Conservation (phyloP, 2,113 vertebrate genomes). For the Scatophagus argus region DNA sequence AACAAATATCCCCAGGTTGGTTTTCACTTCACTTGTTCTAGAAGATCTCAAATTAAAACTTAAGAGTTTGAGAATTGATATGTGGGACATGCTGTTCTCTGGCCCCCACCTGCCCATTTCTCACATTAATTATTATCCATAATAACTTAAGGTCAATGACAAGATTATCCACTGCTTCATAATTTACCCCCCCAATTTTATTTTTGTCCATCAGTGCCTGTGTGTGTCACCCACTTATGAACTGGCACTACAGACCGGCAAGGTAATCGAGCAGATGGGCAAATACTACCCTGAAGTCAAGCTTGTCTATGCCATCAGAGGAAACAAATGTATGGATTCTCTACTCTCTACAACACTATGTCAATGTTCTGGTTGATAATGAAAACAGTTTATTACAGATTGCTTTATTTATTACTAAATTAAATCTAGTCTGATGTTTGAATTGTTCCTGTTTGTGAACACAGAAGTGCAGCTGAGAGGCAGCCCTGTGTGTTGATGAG, state of each 20-base stretch:
- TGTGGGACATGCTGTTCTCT: not conserved
- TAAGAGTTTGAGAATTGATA: not conserved
- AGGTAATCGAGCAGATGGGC: slow-evolving; percentile 99
- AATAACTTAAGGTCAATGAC: not conserved
- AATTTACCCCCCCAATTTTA: not conserved
- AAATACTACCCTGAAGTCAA: slow-evolving; percentile 92
- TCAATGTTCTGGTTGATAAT: not conserved
- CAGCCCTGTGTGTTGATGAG: not conserved
- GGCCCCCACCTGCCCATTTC: not conserved
- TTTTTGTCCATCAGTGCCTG: slow-evolving; percentile 86
- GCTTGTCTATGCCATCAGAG: slow-evolving; percentile 94
- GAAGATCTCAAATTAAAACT: not conserved
- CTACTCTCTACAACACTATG: not conserved
- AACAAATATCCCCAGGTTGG: slow-evolving; percentile 93
- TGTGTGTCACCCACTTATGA: slow-evolving; percentile 98
- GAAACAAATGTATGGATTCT: slow-evolving; percentile 93
- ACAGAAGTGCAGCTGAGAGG: not conserved
- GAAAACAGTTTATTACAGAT: too few relatives aligned
- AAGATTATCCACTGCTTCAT: not conserved
- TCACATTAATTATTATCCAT: not conserved
- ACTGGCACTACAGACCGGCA: slow-evolving; percentile 96
- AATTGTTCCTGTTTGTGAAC: not conserved
- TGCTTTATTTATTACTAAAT: not conserved
- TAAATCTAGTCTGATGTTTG: not conserved
- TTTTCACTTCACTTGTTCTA: not conserved